Conservation (phyloP, 2,113 vertebrate genomes). For the Ammospiza caudacuta region DNA sequence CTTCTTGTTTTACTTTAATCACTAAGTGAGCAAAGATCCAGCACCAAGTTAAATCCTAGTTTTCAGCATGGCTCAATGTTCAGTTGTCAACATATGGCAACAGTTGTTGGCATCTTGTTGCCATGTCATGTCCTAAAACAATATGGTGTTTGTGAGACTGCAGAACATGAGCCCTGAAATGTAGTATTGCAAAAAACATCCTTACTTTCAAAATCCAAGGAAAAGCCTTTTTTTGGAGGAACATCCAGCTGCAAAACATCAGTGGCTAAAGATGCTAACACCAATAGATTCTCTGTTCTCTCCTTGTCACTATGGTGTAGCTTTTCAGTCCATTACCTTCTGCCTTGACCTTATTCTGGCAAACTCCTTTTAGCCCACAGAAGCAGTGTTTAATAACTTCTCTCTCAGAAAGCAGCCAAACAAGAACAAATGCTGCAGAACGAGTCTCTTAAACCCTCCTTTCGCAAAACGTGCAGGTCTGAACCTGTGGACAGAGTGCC, state of each 20-base stretch:
- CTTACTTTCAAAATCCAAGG: neutral
- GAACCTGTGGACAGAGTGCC: neutral
- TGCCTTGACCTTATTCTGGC: slow-evolving; percentile 33
- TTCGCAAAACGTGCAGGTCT: neutral
- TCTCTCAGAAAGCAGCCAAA: neutral
- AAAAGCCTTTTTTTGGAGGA: neutral
- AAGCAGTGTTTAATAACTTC: neutral
- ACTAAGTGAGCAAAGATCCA: neutral
- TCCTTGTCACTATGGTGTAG: neutral
- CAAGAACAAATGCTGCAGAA: neutral
- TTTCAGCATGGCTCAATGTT: neutral
- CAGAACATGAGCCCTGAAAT: neutral
- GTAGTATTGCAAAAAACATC: neutral
- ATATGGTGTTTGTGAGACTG: accelerated
- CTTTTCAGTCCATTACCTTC: neutral
- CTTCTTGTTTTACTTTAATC: neutral
- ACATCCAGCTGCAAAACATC: neutral
- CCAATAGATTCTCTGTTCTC: neutral
- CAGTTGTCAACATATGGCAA: neutral
- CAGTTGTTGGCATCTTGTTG: neutral
- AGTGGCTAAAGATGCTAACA: neutral
- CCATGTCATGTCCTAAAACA: neutral
- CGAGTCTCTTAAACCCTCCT: neutral
- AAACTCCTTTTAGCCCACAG: neutral
- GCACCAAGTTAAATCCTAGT: neutral